Evolutionary conservation across 92 coral and sea anemone species (phyloP).

Genomic region (Umimayanthus chanpuru): DNA sequence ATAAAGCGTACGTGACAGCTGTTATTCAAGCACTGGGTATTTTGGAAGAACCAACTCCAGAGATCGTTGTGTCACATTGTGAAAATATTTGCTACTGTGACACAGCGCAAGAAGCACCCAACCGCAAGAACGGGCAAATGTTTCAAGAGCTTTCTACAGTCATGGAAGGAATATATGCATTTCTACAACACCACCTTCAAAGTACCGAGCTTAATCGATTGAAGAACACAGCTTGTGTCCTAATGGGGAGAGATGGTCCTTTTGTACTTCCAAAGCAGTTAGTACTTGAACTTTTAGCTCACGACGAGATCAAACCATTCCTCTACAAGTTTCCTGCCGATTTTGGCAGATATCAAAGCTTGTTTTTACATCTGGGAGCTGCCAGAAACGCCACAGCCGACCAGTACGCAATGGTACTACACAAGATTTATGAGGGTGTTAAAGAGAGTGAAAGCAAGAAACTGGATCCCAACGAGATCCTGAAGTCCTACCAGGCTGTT

Average conservation of each 20-base stretch:
- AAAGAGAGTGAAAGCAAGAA: conserved; percentile 3
- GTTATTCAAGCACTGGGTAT: conserved; percentile 12
- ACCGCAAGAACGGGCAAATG: background rate
- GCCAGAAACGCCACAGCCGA: conserved; percentile 48
- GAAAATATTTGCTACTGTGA: conserved; percentile 58
- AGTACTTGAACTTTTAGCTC: conserved; percentile 44
- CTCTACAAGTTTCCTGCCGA: conserved; percentile 65
- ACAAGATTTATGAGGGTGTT: conserved; percentile 26
- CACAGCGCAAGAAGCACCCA: conserved; percentile 6
- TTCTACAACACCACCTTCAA: background rate
- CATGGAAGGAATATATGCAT: conserved; percentile 57
- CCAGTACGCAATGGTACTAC: conserved; percentile 70
- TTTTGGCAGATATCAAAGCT: conserved; percentile 14
- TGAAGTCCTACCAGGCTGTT: conserved; percentile 49
- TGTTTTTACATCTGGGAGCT: conserved; percentile 67
- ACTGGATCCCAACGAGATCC: conserved; percentile 64
- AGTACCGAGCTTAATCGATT: conserved; percentile 23
- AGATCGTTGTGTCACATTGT: conserved; percentile 67
- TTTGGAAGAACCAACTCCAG: conserved; percentile 55
- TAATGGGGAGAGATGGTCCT: conserved; percentile 60
- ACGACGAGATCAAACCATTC: conserved; percentile 61
- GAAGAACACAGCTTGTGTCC: conserved; percentile 44
- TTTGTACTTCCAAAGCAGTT: conserved; percentile 63
- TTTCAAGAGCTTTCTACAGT: conserved; percentile 4
- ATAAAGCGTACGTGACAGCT: too few species aligned